A percentile compares a stretch with the other conserved stretches of the same genome.
phyloP scores from a whole-genome alignment of 92 coral and sea anemone species.

The Desmophyllum pertusum region DNA sequence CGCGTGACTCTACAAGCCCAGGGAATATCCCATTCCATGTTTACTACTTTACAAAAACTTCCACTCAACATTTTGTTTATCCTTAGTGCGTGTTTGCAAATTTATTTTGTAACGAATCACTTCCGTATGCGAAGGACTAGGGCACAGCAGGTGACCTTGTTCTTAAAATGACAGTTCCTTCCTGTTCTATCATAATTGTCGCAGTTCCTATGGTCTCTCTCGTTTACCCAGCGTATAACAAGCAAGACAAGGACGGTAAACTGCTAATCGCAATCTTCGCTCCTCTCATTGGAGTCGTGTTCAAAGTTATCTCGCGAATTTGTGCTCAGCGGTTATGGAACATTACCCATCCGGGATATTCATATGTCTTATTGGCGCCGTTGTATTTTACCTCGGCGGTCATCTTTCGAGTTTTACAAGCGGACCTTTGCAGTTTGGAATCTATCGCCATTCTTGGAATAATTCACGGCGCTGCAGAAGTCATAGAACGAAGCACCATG shows the following conservation, averaged over 20 bases:
- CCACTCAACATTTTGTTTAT: background rate
- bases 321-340: constrained; percentile 21
- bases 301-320: constrained; percentile 13
- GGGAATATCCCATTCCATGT: background rate
- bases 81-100: background rate
- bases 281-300: background rate
- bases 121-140: background rate
- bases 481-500: constrained; percentile 33
- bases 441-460: constrained; percentile 9
- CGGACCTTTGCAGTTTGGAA: background rate
- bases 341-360: constrained; percentile 33
- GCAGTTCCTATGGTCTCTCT: background rate
- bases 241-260: constrained; percentile 6
- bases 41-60: background rate
- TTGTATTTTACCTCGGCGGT: constrained; percentile 14
- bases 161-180: too few species aligned
- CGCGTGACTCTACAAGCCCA: background rate
- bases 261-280: constrained; percentile 22
- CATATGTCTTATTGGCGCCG: constrained; percentile 6
- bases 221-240: background rate
- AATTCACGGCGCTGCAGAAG: constrained; percentile 21
- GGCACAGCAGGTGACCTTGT: background rate
- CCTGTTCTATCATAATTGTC: background rate
- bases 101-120: background rate
- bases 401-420: constrained; percentile 11